Base-by-base conservation (phyloP, 2,797 vertebrate species). In the Poecilia picta region DNA sequence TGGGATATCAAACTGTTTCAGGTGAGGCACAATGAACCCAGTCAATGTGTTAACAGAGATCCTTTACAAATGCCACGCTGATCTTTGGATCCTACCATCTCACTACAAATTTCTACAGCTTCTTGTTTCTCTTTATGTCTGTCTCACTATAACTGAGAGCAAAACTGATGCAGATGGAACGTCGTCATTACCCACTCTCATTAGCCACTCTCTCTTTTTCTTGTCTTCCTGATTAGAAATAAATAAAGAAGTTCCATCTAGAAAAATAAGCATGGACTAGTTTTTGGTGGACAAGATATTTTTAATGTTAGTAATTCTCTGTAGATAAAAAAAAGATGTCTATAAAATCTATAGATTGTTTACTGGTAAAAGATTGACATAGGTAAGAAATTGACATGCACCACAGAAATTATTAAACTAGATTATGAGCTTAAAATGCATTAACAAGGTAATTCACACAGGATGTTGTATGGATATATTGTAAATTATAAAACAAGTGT, bases 401-500 rank as follows among this genome's bases (percentile, higher is more conserved):
- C 18, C 18, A 39, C 62, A 23, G 33, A 39, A 6, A 5, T 7
- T 18, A 51, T 82, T 83, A 84, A 77, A 36, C 47, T 53, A 28
- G 64, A 79, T 84, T 87, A 36, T 87, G 89, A 46, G 71, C 45
- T 77, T 46, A 76, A 49, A 86, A 81, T 78, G 13, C 25, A 59
- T 76, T 45, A 51, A 55, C 53, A 46, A 82, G 72, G 85, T 79
- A n/a, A 82, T 85, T 81, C 81, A 82, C 85, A 68, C 15, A 31
- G 39, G 76, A 79, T 83, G 77, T 82, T 86, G 81, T 82, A 73
- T 68, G 70, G 68, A 78, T 81, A 81, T 76, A 72, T 39, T 51
- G 53, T 2, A 83, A 76, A 49, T 72, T 84, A 74, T 89, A 82
- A 74, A 76, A 74, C 81, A 84, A 75, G 89, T 88, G 82, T 88